These are phyloP conservation scores for Smittia aterrima DNA, from an alignment of 2,888 invertebrate genomes.

Conservation along the genomic window DNA sequence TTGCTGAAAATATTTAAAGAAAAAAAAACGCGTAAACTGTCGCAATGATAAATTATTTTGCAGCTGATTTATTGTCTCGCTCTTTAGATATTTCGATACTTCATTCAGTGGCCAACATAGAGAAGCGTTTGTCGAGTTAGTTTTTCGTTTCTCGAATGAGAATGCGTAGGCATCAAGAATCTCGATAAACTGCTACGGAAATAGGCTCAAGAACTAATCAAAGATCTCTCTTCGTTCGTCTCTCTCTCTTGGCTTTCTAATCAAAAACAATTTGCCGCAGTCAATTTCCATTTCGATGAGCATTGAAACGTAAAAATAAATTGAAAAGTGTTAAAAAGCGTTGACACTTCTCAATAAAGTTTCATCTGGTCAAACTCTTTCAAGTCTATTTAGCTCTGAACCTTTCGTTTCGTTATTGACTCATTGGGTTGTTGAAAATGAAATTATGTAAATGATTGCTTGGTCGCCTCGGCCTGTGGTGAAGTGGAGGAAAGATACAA, in stretches of 20 bases:
- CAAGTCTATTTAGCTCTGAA: too few relatives aligned
- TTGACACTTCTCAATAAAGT: conserved; percentile 31
- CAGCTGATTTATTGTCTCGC: conserved; percentile 36
- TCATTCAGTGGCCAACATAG: too few relatives aligned
- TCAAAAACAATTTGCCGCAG: conserved; percentile 36
- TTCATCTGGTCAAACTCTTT: neutral
- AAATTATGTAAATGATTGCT: neutral
- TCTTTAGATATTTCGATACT: neutral
- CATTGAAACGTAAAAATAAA: conserved; percentile 27
- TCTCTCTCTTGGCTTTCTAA: too few relatives aligned
- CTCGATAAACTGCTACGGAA: conserved; percentile 17
- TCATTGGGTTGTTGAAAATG: neutral
- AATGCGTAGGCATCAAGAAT: neutral
- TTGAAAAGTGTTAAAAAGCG: conserved; percentile 40
- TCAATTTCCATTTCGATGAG: conserved; percentile 31
- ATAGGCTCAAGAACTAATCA: conserved; percentile 12
- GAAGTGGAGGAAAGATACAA: conserved; percentile 15
- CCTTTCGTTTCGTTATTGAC: conserved; percentile 31
- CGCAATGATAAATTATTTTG: conserved; percentile 40
- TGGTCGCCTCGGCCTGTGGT: neutral
- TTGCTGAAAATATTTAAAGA: conserved; percentile 24
- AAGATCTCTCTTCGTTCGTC: conserved; percentile 4
- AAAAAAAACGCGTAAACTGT: conserved; percentile 32
- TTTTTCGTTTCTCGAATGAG: too few relatives aligned
- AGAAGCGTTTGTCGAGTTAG: too few relatives aligned